These are phyloP conservation scores for Tromatobia lineatoria DNA, from an alignment of 2,888 invertebrate species.

Conservation along the genomic window DNA sequence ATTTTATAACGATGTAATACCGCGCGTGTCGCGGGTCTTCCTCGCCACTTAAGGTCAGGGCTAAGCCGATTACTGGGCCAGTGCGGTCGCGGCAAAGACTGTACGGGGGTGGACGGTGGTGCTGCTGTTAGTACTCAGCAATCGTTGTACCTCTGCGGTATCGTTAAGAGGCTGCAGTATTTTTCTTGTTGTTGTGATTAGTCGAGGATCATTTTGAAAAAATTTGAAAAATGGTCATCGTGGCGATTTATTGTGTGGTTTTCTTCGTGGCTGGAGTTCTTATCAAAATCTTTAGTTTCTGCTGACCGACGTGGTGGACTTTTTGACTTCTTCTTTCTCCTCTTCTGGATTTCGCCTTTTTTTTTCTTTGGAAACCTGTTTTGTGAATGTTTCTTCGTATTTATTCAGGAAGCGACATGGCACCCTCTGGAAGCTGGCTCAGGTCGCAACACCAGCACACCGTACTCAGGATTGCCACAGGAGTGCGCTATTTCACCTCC, in stretches of 20 bases:
- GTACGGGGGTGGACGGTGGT: slow-evolving; percentile 27
- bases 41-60: slow-evolving; percentile 80
- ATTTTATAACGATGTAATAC: slow-evolving; percentile 54
- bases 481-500: slow-evolving; percentile 82
- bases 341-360: slow-evolving; percentile 14
- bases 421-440: slow-evolving; percentile 84
- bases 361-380: not conserved
- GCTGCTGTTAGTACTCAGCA: not conserved
- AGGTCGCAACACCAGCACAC: slow-evolving; percentile 85
- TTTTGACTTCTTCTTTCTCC: not conserved
- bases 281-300: slow-evolving; percentile 81
- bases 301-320: slow-evolving; percentile 70
- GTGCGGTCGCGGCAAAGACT: slow-evolving; percentile 54
- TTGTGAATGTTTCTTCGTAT: slow-evolving; percentile 26
- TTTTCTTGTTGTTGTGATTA: not conserved
- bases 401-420: slow-evolving; percentile 84
- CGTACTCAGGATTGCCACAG: slow-evolving; percentile 79
- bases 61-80: slow-evolving; percentile 79
- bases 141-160: slow-evolving; percentile 14
- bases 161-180: not conserved
- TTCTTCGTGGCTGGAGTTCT: slow-evolving; percentile 82
- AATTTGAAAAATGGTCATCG: slow-evolving; percentile 80
- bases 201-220: not conserved
- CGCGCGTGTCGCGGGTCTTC: slow-evolving; percentile 64
- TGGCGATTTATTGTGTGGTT: slow-evolving; percentile 83